These are phyloP conservation scores for Apodemia mormo DNA, from an alignment of 2,888 invertebrate genomes.

Conservation along the genomic window DNA sequence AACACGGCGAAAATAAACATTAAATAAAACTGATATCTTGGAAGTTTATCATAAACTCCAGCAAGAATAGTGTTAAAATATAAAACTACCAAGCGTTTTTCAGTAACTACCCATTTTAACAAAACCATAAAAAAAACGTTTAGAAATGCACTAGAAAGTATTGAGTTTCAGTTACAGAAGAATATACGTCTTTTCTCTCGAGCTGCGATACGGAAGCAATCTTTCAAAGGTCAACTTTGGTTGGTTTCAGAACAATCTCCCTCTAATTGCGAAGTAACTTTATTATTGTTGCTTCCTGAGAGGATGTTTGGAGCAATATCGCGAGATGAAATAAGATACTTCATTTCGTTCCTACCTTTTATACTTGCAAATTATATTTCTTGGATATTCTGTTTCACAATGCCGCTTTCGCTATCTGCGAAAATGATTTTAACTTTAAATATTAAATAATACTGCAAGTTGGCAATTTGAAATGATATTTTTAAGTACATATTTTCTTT, in stretches of 20 bases:
- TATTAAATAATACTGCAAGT: neutral
- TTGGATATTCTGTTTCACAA: slow-evolving; percentile 1
- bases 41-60: too few relatives aligned
- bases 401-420: neutral
- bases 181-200: neutral
- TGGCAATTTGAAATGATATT: too few relatives aligned
- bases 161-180: neutral
- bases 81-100: neutral
- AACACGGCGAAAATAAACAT: too few relatives aligned
- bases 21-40: too few relatives aligned
- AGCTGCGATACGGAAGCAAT: slow-evolving; percentile 19
- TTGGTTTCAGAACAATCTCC: slow-evolving; percentile 43
- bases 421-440: neutral
- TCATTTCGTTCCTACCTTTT: slow-evolving; percentile 36
- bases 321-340: slow-evolving; percentile 36
- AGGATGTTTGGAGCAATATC: slow-evolving; percentile 46
- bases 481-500: too few relatives aligned
- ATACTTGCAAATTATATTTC: slow-evolving; percentile 32
- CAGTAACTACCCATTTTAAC: neutral
- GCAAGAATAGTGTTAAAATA: neutral
- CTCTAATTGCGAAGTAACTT: slow-evolving; percentile 59
- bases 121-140: neutral
- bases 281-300: slow-evolving; percentile 54
- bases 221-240: slow-evolving; percentile 43
- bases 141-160: neutral